Conservation (phyloP, 2,113 vertebrate genomes). For the Epinephelus moara region DNA sequence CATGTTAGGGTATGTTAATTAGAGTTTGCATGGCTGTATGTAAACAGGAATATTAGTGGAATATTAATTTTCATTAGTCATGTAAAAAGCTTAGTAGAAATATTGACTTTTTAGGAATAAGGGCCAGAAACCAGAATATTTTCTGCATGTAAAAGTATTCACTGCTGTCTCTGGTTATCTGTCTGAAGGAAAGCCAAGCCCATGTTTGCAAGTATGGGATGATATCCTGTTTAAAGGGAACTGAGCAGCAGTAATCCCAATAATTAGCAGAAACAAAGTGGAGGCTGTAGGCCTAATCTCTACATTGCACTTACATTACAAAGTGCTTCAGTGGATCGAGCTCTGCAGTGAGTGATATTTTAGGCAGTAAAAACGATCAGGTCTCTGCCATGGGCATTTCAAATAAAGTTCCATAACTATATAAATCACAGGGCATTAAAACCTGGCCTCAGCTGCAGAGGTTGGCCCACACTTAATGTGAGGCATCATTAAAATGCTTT, state of each 20-base stretch:
- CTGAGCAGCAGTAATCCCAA: constrained; percentile 18
- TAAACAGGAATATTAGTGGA: too few relatives aligned
- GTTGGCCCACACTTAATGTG: constrained; percentile 56
- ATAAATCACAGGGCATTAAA: constrained; percentile 74
- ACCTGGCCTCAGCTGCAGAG: constrained; percentile 53
- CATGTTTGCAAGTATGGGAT: constrained; percentile 48
- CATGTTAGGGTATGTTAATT: too few relatives aligned
- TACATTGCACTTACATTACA: constrained; percentile 33
- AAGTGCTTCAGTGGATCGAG: constrained; percentile 26
- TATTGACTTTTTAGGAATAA: too few relatives aligned
- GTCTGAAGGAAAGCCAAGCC: constrained; percentile 51
- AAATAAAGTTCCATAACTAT: constrained; percentile 59
- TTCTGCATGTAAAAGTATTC: too few relatives aligned
- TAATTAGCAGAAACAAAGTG: constrained; percentile 21
- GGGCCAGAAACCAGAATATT: too few relatives aligned
- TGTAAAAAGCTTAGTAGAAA: too few relatives aligned
- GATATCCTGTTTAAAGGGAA: constrained; percentile 31
- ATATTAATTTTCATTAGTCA: too few relatives aligned
- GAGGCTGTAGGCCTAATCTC: constrained; percentile 32
- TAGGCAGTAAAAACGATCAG: constrained; percentile 53
- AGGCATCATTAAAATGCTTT: constrained; percentile 70
- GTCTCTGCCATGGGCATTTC: constrained; percentile 57
- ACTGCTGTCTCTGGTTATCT: constrained; percentile 49
- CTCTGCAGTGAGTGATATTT: constrained; percentile 31
- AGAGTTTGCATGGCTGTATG: too few relatives aligned